phyloP scores from a whole-genome alignment of 1,140 invertebrate genomes.

The Stegodyphus dumicola region DNA sequence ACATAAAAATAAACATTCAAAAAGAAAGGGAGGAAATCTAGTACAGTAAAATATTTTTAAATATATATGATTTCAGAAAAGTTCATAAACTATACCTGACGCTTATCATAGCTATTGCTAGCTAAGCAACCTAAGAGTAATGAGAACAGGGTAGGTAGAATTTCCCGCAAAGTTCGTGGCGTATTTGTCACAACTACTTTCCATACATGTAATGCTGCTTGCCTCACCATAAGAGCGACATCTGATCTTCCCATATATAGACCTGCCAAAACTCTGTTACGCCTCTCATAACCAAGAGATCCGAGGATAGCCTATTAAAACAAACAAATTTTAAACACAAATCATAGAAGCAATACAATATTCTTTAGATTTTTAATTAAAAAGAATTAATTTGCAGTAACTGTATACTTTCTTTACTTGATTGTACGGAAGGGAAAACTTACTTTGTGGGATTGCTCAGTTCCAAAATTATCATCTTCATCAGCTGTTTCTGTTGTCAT shows the following conservation, averaged over 20 bases:
- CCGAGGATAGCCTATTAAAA: slow-evolving; percentile 81
- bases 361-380: too few species aligned
- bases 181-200: slow-evolving; percentile 96
- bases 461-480: slow-evolving; percentile 99
- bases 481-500: slow-evolving; percentile 98
- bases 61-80: too few species aligned
- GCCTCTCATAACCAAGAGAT: slow-evolving; percentile 85
- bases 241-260: slow-evolving; percentile 98
- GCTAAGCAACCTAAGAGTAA: slow-evolving; percentile 92
- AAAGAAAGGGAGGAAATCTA: too few species aligned
- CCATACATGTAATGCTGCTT: slow-evolving; percentile 98
- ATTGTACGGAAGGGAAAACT: slow-evolving; percentile 20
- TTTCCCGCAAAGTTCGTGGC: slow-evolving; percentile 94
- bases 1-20: too few species aligned
- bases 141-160: slow-evolving; percentile 93
- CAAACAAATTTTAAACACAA: not conserved
- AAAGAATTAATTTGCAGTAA: not conserved
- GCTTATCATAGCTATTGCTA: slow-evolving; percentile 94
- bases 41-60: too few species aligned
- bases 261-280: slow-evolving; percentile 94
- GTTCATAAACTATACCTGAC: slow-evolving; percentile 73
- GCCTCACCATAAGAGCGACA: slow-evolving; percentile 94
- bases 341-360: not conserved
- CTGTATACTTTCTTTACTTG: not conserved
- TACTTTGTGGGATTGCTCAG: slow-evolving; percentile 88